Conservation (phyloP, 2,797 vertebrate genomes). For the Microchirus variegatus region DNA sequence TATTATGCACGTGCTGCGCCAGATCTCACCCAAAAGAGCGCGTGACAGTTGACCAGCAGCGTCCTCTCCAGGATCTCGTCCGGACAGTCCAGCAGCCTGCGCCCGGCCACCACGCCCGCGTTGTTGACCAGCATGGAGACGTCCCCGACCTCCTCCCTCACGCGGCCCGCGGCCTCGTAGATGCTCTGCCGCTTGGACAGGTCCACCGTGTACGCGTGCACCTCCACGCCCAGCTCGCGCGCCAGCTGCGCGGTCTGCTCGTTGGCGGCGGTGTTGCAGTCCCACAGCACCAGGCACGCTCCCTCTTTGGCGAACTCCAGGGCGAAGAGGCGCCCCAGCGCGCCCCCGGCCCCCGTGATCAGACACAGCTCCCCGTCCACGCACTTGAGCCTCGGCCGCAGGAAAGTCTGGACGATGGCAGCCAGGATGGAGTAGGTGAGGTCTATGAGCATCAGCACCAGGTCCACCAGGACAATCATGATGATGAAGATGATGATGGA, state of each 20-base stretch:
- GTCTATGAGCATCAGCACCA: constrained; percentile 73
- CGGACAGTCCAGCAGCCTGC: constrained; percentile 77
- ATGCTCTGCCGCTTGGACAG: constrained; percentile 66
- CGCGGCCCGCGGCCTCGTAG: constrained; percentile 67
- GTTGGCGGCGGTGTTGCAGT: constrained; percentile 71
- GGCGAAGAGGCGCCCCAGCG: constrained; percentile 71
- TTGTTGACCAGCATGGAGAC: constrained; percentile 80
- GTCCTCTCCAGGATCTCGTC: constrained; percentile 79
- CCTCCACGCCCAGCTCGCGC: constrained; percentile 62
- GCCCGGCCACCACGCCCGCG: constrained; percentile 73
- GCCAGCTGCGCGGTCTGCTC: constrained; percentile 69
- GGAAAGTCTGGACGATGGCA: constrained; percentile 62
- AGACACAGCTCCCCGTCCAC: constrained; percentile 74
- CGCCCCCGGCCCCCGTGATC: constrained; percentile 76
- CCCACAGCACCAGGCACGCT: constrained; percentile 77
- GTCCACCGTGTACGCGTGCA: constrained; percentile 75
- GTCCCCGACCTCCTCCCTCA: constrained; percentile 71
- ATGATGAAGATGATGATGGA: no score
- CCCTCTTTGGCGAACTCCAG: constrained; percentile 77
- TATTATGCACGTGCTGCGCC: background rate
- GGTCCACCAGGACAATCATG: constrained; percentile 73
- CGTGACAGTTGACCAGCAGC: constrained; percentile 79
- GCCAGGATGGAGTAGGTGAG: constrained; percentile 63
- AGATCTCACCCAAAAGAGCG: constrained; percentile 77
- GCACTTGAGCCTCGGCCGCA: constrained; percentile 69